phyloP scores from a whole-genome alignment of 2,888 invertebrate species.

The Aphrophora alni region DNA sequence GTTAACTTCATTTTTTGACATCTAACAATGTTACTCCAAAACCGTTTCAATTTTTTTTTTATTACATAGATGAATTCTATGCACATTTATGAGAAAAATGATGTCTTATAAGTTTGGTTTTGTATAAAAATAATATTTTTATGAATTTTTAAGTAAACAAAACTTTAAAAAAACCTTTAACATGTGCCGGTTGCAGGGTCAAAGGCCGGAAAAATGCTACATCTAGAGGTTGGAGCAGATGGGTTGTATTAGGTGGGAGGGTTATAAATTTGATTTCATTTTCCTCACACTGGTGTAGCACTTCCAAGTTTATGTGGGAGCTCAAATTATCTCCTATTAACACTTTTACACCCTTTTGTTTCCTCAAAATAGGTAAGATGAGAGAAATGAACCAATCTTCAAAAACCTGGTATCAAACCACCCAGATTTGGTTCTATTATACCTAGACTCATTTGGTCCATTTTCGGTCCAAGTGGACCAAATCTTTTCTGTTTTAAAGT shows the following conservation, averaged over 20 bases:
- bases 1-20: too few relatives aligned
- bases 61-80: too few relatives aligned
- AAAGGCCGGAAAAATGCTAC: slow-evolving; percentile 45
- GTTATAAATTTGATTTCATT: slow-evolving; percentile 49
- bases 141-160: too few relatives aligned
- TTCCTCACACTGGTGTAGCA: slow-evolving; percentile 31
- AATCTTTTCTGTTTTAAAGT: slow-evolving; percentile 56
- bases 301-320: slow-evolving; percentile 35
- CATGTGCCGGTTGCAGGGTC: too few relatives aligned
- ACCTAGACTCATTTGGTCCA: slow-evolving; percentile 55
- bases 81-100: too few relatives aligned
- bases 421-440: slow-evolving; percentile 55
- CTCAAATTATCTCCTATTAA: slow-evolving; percentile 35
- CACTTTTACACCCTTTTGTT: slow-evolving; percentile 30
- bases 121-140: too few relatives aligned
- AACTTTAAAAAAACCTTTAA: too few relatives aligned
- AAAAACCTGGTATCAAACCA: slow-evolving; percentile 55
- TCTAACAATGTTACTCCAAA: too few relatives aligned
- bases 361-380: slow-evolving; percentile 42
- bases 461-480: slow-evolving; percentile 56
- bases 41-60: too few relatives aligned
- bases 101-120: too few relatives aligned
- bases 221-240: slow-evolving; percentile 48
- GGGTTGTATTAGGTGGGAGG: slow-evolving; percentile 47
- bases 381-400: slow-evolving; percentile 52